Evolutionary conservation across 2,888 invertebrate genomes (phyloP).

Genomic region (Cristatella mucedo): DNA sequence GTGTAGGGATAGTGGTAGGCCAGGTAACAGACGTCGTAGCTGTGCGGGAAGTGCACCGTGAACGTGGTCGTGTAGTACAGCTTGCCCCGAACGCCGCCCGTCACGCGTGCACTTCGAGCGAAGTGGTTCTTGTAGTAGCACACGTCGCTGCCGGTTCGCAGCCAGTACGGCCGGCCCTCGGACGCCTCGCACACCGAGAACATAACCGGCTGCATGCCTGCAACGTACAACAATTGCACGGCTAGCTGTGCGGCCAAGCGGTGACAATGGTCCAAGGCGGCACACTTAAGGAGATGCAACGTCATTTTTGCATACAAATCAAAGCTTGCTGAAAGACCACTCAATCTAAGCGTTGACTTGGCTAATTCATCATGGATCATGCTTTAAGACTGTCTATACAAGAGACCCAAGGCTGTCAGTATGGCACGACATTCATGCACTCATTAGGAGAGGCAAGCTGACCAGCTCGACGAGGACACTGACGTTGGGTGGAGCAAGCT

Average conservation of each 20-base stretch:
- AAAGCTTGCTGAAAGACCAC: too few species aligned
- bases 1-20: constrained; percentile 77
- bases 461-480: too few species aligned
- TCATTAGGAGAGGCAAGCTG: too few species aligned
- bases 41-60: constrained; percentile 56
- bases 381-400: too few species aligned
- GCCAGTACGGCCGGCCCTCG: constrained; percentile 46
- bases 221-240: constrained; percentile 9
- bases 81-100: constrained; percentile 39
- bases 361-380: too few species aligned
- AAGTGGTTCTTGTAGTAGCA: constrained; percentile 61
- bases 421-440: too few species aligned
- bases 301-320: too few species aligned
- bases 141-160: constrained; percentile 55
- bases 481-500: too few species aligned
- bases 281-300: too few species aligned
- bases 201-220: constrained; percentile 67
- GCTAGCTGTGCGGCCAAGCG: too few species aligned
- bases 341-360: background rate
- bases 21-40: constrained; percentile 62
- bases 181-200: constrained; percentile 62
- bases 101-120: constrained; percentile 16
- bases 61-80: constrained; percentile 61
- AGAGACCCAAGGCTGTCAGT: too few species aligned
- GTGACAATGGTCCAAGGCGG: too few species aligned